Conservation (phyloP, 1,140 invertebrate species). For the Drosophila jambulina region DNA sequence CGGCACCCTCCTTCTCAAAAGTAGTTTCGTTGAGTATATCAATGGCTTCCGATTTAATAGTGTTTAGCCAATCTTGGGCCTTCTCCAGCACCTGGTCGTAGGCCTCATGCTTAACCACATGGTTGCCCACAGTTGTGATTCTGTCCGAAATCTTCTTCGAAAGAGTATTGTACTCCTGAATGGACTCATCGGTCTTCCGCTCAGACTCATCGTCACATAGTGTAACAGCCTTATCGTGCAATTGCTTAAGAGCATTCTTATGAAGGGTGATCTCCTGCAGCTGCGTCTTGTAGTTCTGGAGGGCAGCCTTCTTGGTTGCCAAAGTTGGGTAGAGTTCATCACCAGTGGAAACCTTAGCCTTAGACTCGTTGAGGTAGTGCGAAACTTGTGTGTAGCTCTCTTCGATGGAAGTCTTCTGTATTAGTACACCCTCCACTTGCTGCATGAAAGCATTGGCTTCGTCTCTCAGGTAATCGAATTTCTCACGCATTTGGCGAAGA, state of each 20-base stretch:
- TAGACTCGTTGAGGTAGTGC: slow-evolving; percentile 92
- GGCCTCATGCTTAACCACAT: slow-evolving; percentile 92
- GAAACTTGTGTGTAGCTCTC: slow-evolving; percentile 94
- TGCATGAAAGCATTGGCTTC: slow-evolving; percentile 94
- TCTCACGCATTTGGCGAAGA: slow-evolving; percentile 91
- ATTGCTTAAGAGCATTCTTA: slow-evolving; percentile 91
- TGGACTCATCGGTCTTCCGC: slow-evolving; percentile 89
- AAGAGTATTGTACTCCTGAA: slow-evolving; percentile 89
- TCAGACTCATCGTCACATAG: slow-evolving; percentile 91
- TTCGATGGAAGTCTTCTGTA: slow-evolving; percentile 95
- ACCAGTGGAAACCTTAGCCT: slow-evolving; percentile 89
- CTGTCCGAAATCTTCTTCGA: slow-evolving; percentile 89
- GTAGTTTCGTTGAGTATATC: slow-evolving; percentile 90
- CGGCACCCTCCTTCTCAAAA: slow-evolving; percentile 90
- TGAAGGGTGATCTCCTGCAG: slow-evolving; percentile 93
- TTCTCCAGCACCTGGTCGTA: slow-evolving; percentile 92
- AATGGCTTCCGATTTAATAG: slow-evolving; percentile 89
- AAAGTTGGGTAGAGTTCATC: slow-evolving; percentile 90
- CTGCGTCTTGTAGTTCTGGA: slow-evolving; percentile 91
- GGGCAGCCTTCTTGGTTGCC: slow-evolving; percentile 93
- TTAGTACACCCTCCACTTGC: slow-evolving; percentile 93
- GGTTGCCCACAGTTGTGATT: slow-evolving; percentile 89
- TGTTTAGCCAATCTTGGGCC: slow-evolving; percentile 88
- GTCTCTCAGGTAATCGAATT: slow-evolving; percentile 93
- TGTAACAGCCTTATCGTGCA: slow-evolving; percentile 90